A percentile compares a stretch with the other conserved stretches of the same genome.
Conservation (phyloP, 2,113 vertebrate species). For the Ancistrus triradiatus region DNA sequence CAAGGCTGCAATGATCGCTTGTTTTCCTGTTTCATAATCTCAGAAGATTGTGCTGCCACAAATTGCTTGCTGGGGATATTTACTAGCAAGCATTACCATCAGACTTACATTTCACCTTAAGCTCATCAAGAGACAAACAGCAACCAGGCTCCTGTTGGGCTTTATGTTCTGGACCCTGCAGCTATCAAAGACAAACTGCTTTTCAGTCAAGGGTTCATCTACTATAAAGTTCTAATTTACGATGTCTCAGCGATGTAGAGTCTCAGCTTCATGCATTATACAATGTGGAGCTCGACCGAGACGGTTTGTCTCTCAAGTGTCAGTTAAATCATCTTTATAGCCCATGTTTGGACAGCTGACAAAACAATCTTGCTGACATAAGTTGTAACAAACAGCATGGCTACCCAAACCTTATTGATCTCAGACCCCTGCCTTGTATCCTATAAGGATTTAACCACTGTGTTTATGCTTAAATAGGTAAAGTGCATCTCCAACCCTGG, state of each 20-base stretch:
- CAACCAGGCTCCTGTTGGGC: neutral
- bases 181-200: slow-evolving; percentile 20
- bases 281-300: neutral
- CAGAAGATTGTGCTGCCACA: neutral
- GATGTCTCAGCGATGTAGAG: neutral
- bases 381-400: slow-evolving; percentile 12
- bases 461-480: too few species aligned
- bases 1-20: neutral
- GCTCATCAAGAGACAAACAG: slow-evolving; percentile 8
- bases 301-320: neutral
- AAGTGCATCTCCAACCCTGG: too few species aligned
- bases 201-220: slow-evolving; percentile 13
- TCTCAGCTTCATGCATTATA: neutral
- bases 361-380: slow-evolving; percentile 1
- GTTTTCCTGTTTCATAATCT: slow-evolving; percentile 9
- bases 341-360: slow-evolving; percentile 19
- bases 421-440: too few species aligned
- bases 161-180: neutral
- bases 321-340: neutral
- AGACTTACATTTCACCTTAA: slow-evolving; percentile 15
- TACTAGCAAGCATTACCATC: neutral
- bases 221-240: slow-evolving; percentile 2
- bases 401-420: too few species aligned
- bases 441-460: too few species aligned
- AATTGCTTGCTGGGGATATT: slow-evolving; percentile 14